Conservation (phyloP, 2,888 invertebrate genomes). For the Phymatocera aterrima region DNA sequence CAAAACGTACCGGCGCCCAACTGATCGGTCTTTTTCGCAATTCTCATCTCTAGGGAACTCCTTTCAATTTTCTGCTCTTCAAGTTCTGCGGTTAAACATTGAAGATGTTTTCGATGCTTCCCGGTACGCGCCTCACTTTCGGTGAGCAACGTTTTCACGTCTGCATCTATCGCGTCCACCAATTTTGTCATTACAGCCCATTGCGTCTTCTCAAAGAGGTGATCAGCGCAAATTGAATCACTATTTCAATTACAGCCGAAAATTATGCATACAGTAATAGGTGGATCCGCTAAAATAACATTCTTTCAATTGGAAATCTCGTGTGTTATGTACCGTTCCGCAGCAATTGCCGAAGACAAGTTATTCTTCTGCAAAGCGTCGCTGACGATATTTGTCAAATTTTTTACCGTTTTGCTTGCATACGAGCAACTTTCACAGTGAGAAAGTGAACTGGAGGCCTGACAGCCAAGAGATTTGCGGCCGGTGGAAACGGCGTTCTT, state of each 20-base stretch:
- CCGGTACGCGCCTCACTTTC: conserved; percentile 44
- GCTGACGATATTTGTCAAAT: conserved; percentile 57
- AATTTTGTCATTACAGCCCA: conserved; percentile 60
- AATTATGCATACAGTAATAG: neutral
- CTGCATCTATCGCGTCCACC: conserved; percentile 52
- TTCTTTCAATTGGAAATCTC: neutral
- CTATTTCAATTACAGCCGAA: neutral
- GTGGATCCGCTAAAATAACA: neutral
- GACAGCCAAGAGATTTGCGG: conserved; percentile 9
- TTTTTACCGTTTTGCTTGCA: conserved; percentile 50
- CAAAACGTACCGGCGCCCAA: conserved; percentile 50
- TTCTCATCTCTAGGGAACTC: conserved; percentile 46
- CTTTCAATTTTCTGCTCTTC: conserved; percentile 43
- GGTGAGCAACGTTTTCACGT: conserved; percentile 52
- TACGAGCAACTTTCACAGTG: conserved; percentile 55
- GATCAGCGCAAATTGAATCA: conserved; percentile 38
- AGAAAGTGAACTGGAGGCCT: conserved; percentile 44
- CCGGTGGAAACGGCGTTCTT: neutral
- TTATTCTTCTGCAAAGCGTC: conserved; percentile 54
- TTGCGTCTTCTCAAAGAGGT: conserved; percentile 59
- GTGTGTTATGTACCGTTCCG: conserved; percentile 55
- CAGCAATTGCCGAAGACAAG: conserved; percentile 56
- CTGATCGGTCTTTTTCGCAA: conserved; percentile 28
- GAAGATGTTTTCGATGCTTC: conserved; percentile 47
- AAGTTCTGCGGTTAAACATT: conserved; percentile 40